These are phyloP conservation scores for Macropodus opercularis DNA, from an alignment of 2,797 vertebrate species.

Conservation along the genomic window DNA sequence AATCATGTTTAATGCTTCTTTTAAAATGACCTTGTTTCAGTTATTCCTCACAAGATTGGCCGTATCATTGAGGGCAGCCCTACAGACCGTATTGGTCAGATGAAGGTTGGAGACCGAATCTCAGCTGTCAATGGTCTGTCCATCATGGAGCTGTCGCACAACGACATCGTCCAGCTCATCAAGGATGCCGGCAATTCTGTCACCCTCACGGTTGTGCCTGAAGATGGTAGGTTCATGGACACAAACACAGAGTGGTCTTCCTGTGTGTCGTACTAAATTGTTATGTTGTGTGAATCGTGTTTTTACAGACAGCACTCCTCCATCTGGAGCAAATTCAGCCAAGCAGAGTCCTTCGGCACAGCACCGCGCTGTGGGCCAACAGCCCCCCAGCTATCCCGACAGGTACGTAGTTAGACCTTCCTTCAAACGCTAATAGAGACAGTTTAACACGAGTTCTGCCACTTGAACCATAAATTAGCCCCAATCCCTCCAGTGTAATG, in stretches of 20 bases:
- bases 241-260: background rate
- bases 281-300: slow-evolving; percentile 22
- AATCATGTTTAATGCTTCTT: no score
- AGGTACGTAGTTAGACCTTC: slow-evolving; percentile 78
- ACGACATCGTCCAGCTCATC: slow-evolving; percentile 97
- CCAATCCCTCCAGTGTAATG: slow-evolving; percentile 20
- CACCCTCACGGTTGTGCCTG: slow-evolving; percentile 93
- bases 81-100: slow-evolving; percentile 89
- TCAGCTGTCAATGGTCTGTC: slow-evolving; percentile 93
- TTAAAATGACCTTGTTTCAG: slow-evolving; percentile 74
- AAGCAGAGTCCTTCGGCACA: slow-evolving; percentile 92
- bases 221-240: slow-evolving; percentile 86
- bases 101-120: slow-evolving; percentile 96
- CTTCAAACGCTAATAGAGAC: slow-evolving; percentile 26
- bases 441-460: slow-evolving; percentile 37
- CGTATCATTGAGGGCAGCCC: slow-evolving; percentile 97
- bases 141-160: slow-evolving; percentile 94
- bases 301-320: slow-evolving; percentile 83
- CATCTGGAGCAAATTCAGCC: slow-evolving; percentile 93
- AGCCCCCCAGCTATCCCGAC: slow-evolving; percentile 82
- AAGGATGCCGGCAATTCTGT: slow-evolving; percentile 93
- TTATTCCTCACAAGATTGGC: slow-evolving; percentile 98
- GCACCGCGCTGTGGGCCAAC: slow-evolving; percentile 86
- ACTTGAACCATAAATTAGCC: slow-evolving; percentile 47
- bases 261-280: slow-evolving; percentile 2